Evolutionary conservation across 2,888 invertebrate genomes (phyloP), one percentile per base, ranked within the genome.

Genomic region (Auanema freiburgensis): DNA sequence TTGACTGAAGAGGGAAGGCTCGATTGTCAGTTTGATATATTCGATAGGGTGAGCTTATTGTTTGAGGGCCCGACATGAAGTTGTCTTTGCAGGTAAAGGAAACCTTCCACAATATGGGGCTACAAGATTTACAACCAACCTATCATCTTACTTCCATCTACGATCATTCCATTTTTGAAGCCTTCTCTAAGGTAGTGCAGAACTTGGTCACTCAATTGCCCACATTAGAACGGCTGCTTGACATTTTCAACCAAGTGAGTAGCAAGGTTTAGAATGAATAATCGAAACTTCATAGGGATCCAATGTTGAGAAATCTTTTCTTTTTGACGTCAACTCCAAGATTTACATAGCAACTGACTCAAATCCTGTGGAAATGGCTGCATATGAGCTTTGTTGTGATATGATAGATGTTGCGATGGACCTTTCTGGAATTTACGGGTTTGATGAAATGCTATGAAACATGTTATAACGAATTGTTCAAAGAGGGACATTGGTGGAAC

Each of bases 351-450:
- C 98, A n/a, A 98, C 98, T 0, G 98, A 99, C 86, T 93, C 93
- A 76, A 93, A 94, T 12, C 97, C 97, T 1, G 97, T 98, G 6
- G 98, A 99, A 85, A 97, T 98, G 97, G 72, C 72, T 86, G 93
- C 93, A 83, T 99, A 99, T 84, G 98, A 98, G 86, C 87, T 99
- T 46, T 99, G 98, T 87, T 99, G 98, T 88, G 98, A 99, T 87
- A 98, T 98, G 97, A 98, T 99, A 80, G 98, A 99, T 88, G 95
- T 98, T 57, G 95, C 97, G 61, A 93, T 97, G 78, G 98, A 99
- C 87, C 90, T 99, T 66, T 96, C 97, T 10, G 93, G 93, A 87
- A 98, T 98, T 85, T 98, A 98, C 87, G 96, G 97, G 92, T 87
- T 33, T 25, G 58, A 53, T 16, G 50, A 33, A 16, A 8, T 33